phyloP scores from a whole-genome alignment of 37 sponge, comb jelly and placozoan species.

The Halisarca cf. caerulea region DNA sequence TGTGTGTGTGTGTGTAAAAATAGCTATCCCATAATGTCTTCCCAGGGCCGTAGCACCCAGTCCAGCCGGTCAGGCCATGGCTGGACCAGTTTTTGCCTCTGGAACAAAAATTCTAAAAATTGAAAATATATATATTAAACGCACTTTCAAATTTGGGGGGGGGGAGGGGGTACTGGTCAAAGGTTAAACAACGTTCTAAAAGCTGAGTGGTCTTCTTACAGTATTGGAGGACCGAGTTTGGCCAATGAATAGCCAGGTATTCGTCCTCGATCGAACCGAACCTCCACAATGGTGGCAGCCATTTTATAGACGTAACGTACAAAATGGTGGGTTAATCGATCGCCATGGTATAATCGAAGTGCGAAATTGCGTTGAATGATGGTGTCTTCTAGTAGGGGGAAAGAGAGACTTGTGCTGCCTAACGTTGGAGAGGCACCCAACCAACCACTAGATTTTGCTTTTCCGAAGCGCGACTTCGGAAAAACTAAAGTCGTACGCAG shows the following conservation, averaged over 20 bases:
- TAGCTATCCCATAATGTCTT: too few relatives aligned
- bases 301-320: slow-evolving; percentile 8
- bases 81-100: slow-evolving; percentile 1
- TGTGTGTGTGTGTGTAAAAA: too few relatives aligned
- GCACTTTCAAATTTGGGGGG: slow-evolving; percentile 12
- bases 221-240: slow-evolving; percentile 16
- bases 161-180: neutral
- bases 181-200: neutral
- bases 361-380: neutral
- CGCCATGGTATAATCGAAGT: neutral
- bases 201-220: neutral
- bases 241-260: neutral
- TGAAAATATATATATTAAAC: neutral
- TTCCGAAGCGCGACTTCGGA: neutral
- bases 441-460: neutral
- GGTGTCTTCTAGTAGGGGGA: neutral
- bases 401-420: neutral
- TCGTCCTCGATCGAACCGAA: neutral
- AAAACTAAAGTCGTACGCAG: neutral
- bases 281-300: neutral
- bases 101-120: slow-evolving; percentile 21
- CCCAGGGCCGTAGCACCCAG: slow-evolving; percentile 11
- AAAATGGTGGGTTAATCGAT: too few relatives aligned
- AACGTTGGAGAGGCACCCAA: neutral
- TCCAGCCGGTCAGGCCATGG: too few relatives aligned